Evolutionary conservation across 1,140 invertebrate genomes (phyloP), one percentile per base, ranked within the genome.

Genomic region (Epicauta chinensis): DNA sequence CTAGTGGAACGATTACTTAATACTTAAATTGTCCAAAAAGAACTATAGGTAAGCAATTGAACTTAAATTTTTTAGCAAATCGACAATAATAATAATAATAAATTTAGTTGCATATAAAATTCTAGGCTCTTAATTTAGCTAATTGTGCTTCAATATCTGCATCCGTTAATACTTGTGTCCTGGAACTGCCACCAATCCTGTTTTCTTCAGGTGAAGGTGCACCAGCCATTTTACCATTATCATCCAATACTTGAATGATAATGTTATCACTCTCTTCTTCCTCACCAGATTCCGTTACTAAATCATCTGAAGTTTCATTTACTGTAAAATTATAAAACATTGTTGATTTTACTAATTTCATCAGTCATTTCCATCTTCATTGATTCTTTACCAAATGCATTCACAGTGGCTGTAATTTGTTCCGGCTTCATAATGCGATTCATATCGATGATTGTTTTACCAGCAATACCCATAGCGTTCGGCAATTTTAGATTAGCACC

Each of bases 351-450:
- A 91, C 87, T 92, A 83, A 94, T 89, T 78, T 96, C 92, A 73
- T 94, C 91, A 7, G 89, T 89, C 90, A 96, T 94, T 58, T 88
- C 89, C 87, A 96, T 91, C 69, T 89, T 90, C 63, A 83, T 83
- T 63, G 83, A 83, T 42, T 89, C 87, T 66, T 82, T 81, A 64
- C 82, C 79, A 73, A 96, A 96, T 11, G 88, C 83, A 60, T 84
- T 79, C 76, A 93, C 82, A 40, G 84, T 87, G 56, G 84, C 83
- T 2, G 83, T 82, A 14, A 93, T 80, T 66, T 91, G 81, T 66
- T 87, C 82, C 29, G 92, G 88, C 55, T 91, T 89, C 81, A 94
- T 84, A 3, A 91, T 72, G 65, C 85, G 87, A 65, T 96, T 94
- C 80, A 94, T 92, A 55, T 78, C 76, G 10, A 79, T 81, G 90